Conservation (phyloP, 2,113 vertebrate genomes). For the Capreolus pygargus region DNA sequence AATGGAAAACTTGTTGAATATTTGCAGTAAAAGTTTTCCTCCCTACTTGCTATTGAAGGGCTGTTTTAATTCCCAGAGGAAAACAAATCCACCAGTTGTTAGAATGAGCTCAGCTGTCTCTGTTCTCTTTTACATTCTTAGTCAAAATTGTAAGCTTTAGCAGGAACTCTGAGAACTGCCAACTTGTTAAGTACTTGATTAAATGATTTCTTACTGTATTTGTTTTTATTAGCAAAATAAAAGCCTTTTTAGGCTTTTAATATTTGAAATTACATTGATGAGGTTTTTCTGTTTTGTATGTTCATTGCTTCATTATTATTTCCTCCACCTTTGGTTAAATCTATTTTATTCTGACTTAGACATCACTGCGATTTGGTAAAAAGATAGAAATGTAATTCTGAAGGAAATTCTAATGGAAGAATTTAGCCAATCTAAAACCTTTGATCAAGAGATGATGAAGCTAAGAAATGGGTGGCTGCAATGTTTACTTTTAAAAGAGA, state of each 20-base stretch:
- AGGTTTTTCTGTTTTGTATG: neutral
- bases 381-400: neutral
- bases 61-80: neutral
- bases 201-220: neutral
- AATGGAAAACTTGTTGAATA: slow-evolving; percentile 24
- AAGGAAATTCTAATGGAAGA: neutral
- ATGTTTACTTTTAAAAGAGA: neutral
- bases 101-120: slow-evolving; percentile 38
- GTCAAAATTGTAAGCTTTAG: neutral
- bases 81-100: neutral
- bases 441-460: neutral
- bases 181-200: neutral
- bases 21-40: slow-evolving; percentile 2
- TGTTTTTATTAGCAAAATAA: slow-evolving; percentile 36
- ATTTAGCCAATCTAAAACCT: neutral
- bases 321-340: neutral
- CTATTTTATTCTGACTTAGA: neutral
- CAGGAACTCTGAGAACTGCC: neutral
- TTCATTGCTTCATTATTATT: slow-evolving; percentile 35
- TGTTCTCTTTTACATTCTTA: slow-evolving; percentile 33
- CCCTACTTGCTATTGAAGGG: neutral
- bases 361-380: neutral
- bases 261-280: neutral
- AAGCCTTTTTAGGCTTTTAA: neutral
- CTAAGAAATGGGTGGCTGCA: neutral